Conservation (phyloP, 1,140 invertebrate genomes). For the Drosophila melanica region DNA sequence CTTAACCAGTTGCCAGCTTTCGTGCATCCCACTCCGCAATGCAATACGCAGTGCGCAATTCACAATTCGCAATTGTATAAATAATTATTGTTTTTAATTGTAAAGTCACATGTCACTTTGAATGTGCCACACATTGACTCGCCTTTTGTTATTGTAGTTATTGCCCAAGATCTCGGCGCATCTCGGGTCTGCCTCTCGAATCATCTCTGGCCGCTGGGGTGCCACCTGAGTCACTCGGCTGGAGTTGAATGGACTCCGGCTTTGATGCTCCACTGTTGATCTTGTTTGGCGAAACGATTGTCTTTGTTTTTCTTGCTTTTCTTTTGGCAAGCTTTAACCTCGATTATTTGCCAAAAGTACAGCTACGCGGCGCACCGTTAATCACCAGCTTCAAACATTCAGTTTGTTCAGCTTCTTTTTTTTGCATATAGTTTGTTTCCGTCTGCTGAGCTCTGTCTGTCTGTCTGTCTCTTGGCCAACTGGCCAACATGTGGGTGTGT, state of each 20-base stretch:
- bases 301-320: slow-evolving; percentile 5
- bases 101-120: slow-evolving; percentile 20
- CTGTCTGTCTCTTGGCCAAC: too few relatives aligned
- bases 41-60: neutral
- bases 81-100: slow-evolving; percentile 40
- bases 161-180: slow-evolving; percentile 7
- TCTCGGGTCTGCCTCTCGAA: neutral
- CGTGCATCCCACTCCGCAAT: neutral
- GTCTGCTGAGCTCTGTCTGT: slow-evolving; percentile 1
- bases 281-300: slow-evolving; percentile 21
- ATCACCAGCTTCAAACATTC: slow-evolving; percentile 13
- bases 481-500: slow-evolving; percentile 25
- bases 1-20: slow-evolving; percentile 44
- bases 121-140: slow-evolving; percentile 1
- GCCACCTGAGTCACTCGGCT: slow-evolving; percentile 12
- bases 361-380: slow-evolving; percentile 20
- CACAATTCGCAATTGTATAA: slow-evolving; percentile 23
- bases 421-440: slow-evolving; percentile 1
- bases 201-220: neutral
- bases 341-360: slow-evolving; percentile 26
- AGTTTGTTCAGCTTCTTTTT: neutral
- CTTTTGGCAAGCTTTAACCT: slow-evolving; percentile 19
- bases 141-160: slow-evolving; percentile 2
- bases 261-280: slow-evolving; percentile 6
- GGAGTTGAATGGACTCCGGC: slow-evolving; percentile 13